Base-by-base conservation (phyloP, 2,797 vertebrate genomes). In the Enteromius trimaculatus region DNA sequence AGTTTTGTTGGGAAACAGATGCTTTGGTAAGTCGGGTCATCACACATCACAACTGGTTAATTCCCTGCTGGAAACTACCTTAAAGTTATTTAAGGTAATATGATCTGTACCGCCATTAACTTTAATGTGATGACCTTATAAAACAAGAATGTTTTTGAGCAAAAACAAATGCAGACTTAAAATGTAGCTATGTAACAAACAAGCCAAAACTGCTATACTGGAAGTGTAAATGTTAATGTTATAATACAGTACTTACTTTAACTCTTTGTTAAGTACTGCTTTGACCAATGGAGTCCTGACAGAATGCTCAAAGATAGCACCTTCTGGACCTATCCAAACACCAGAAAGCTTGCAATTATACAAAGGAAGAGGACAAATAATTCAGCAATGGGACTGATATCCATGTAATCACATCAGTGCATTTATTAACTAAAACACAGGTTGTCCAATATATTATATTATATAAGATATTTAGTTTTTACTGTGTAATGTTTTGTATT, bases 291-390 rank as follows among this genome's bases (percentile, higher is more conserved):
- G 97, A 1, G 95, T 96, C 92, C 97, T 96, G 85, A 97, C 96
- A 11, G 97, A 99, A 84, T 98, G 97, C 90, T 98, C 97, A 92
- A 98, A 99, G 86, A 98, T 88, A 0, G 93, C 95, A 76, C 95
- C 95, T 82, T 96, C 93, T 75, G 92, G 89, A 51, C 94, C 95
- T 95, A 88, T 79, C 47, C 17, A 26, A 77, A 84, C 16, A 78
- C 39, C 44, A 78, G 3, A 71, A 80, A 7, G 42, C 49, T 37
- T 55, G 39, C 19, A 69, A 68, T 44, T 11, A 55, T 31, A n/a
- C 60, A 78, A 34, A 47, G 1, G n/a, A 21, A 47, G 13, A 10
- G 23, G 23, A 70, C 23, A 29, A 26, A 17, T 49, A 6, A 44
- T 29, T 42, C 37, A 16, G 14, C 0, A 17, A 23, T 3, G 21